Conservation (phyloP, 2,888 invertebrate species). For the Crematogaster levior region DNA sequence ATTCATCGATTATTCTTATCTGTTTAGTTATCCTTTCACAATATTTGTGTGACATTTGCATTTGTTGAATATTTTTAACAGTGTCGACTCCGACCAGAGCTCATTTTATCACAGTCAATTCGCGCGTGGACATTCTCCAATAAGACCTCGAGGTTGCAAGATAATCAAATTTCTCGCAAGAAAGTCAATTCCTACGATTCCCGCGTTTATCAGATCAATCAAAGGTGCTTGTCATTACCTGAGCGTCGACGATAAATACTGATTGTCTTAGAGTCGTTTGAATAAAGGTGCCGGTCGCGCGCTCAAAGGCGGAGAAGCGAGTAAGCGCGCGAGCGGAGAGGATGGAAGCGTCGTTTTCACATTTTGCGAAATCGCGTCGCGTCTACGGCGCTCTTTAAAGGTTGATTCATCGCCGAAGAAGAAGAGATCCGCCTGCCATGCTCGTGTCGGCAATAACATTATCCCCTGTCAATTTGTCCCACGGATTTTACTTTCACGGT, state of each 20-base stretch:
- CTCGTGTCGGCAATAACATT: conserved; percentile 32
- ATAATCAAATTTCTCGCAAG: background rate
- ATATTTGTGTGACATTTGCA: background rate
- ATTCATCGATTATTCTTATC: conserved; percentile 2
- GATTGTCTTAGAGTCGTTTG: conserved; percentile 21
- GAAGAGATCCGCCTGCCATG: conserved; percentile 27
- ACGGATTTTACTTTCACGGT: conserved; percentile 49
- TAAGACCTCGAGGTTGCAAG: background rate
- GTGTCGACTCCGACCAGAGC: background rate
- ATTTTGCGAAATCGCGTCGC: conserved; percentile 57
- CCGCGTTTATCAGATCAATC: background rate
- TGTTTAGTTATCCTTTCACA: background rate
- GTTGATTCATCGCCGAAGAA: conserved; percentile 23
- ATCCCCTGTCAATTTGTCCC: conserved; percentile 18
- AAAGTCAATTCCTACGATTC: conserved; percentile 1
- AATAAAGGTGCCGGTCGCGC: conserved; percentile 26
- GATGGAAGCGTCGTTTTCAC: conserved; percentile 46
- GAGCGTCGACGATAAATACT: conserved; percentile 18
- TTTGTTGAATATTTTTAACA: background rate
- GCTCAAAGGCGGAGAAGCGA: conserved; percentile 19
- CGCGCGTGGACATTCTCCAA: background rate
- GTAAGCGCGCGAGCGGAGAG: background rate
- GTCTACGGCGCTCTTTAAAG: conserved; percentile 51
- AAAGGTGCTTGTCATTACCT: background rate
- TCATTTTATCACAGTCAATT: background rate